phyloP scores from a whole-genome alignment of 2,113 vertebrate species.

The Sarotherodon lohbergeri region DNA sequence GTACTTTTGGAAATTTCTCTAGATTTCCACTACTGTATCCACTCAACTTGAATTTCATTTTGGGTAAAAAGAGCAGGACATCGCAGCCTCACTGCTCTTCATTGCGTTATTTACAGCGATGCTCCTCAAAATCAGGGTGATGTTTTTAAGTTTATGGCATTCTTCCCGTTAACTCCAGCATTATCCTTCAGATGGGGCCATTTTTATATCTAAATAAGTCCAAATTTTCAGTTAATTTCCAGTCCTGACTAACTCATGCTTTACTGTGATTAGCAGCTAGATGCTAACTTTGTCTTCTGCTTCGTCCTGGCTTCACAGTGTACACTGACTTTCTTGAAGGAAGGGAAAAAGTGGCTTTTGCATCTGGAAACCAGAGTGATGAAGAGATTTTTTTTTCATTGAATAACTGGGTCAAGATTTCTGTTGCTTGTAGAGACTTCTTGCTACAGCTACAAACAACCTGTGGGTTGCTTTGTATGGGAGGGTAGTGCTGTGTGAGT shows the following conservation, averaged over 20 bases:
- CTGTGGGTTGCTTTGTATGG: not conserved
- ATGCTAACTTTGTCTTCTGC: not conserved
- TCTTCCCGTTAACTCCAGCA: not conserved
- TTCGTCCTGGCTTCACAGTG: not conserved
- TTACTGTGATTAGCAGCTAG: not conserved
- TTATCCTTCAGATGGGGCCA: rapidly evolving
- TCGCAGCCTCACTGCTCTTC: not conserved
- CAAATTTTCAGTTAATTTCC: not conserved
- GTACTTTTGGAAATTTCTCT: rapidly evolving
- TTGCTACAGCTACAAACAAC: not conserved
- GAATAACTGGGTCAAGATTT: not conserved
- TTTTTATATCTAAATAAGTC: not conserved
- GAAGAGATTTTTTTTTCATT: not conserved
- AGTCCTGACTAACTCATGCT: not conserved
- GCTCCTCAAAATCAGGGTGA: not conserved
- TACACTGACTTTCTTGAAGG: not conserved
- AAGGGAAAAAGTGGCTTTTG: not conserved
- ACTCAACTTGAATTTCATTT: not conserved
- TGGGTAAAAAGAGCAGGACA: not conserved
- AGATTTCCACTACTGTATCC: not conserved
- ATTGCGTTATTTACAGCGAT: not conserved
- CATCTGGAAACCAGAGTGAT: not conserved
- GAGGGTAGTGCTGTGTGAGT: not conserved
- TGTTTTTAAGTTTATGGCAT: not conserved
- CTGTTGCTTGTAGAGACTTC: not conserved